These are phyloP conservation scores for Sinotaia quadrata DNA, from an alignment of 2,888 invertebrate genomes.

Conservation along the genomic window DNA sequence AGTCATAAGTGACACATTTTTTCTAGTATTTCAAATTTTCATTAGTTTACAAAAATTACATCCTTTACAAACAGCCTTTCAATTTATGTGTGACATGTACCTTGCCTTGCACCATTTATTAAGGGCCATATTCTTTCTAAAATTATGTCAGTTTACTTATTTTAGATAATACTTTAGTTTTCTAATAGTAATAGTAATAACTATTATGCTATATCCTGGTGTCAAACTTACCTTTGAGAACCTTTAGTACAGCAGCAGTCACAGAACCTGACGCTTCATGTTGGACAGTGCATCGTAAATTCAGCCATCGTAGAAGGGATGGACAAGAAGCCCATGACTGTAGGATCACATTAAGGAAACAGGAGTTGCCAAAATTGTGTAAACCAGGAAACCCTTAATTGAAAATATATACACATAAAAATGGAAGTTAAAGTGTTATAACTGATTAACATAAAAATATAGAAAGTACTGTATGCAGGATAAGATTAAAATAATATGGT, in stretches of 20 bases:
- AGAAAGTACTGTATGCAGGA: neutral
- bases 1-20: too few species aligned
- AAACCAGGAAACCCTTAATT: constrained; percentile 77
- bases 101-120: too few species aligned
- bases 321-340: constrained; percentile 92
- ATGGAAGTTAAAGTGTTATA: neutral
- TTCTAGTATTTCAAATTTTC: too few species aligned
- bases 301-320: constrained; percentile 87
- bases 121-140: too few species aligned
- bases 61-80: too few species aligned
- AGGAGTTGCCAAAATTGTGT: constrained; percentile 92
- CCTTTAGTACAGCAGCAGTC: constrained; percentile 52
- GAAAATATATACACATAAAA: constrained; percentile 23
- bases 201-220: too few species aligned
- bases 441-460: neutral
- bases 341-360: constrained; percentile 91
- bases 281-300: constrained; percentile 64
- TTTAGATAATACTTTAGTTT: too few species aligned
- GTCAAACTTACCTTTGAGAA: constrained; percentile 61
- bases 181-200: too few species aligned
- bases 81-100: too few species aligned
- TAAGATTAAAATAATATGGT: too few species aligned
- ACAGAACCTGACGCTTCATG: constrained; percentile 41
- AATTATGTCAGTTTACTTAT: too few species aligned
- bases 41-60: too few species aligned